Percentiles rank a stretch among this genome's conserved stretches.
phyloP scores from a whole-genome alignment of 2,888 invertebrate genomes.

The Bhutanitis thaidina region DNA sequence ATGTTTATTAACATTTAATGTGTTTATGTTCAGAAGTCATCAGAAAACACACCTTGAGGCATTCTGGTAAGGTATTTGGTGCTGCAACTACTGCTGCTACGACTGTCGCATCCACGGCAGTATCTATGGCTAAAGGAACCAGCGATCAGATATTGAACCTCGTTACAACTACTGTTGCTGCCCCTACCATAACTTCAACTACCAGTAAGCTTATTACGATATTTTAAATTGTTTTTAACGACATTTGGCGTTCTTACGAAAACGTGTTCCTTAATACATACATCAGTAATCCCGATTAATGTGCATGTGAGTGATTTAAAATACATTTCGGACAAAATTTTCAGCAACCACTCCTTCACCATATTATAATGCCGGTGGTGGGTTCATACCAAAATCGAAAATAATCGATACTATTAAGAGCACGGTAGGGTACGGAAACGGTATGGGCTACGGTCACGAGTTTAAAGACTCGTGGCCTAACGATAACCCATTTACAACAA shows the following conservation, averaged over 20 bases:
- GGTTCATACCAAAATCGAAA: slow-evolving; percentile 70
- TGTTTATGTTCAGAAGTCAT: slow-evolving; percentile 65
- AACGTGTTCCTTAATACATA: not conserved
- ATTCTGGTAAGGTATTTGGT: slow-evolving; percentile 85
- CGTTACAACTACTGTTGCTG: slow-evolving; percentile 58
- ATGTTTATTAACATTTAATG: slow-evolving; percentile 4
- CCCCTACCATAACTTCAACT: slow-evolving; percentile 60
- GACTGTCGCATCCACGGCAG: slow-evolving; percentile 67
- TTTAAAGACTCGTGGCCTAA: slow-evolving; percentile 71
- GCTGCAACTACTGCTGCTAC: slow-evolving; percentile 78
- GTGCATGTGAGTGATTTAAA: slow-evolving; percentile 59
- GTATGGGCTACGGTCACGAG: slow-evolving; percentile 59
- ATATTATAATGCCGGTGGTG: slow-evolving; percentile 69
- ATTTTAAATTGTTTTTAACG: slow-evolving; percentile 4
- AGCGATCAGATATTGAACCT: slow-evolving; percentile 62
- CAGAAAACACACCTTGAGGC: slow-evolving; percentile 86
- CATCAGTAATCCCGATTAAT: slow-evolving; percentile 20
- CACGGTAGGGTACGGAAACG: slow-evolving; percentile 70
- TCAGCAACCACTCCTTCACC: slow-evolving; percentile 72
- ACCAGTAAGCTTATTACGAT: slow-evolving; percentile 64
- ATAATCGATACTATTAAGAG: slow-evolving; percentile 72
- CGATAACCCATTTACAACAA: slow-evolving; percentile 74
- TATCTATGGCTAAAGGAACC: slow-evolving; percentile 60
- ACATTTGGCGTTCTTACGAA: slow-evolving; percentile 27
- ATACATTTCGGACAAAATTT: slow-evolving; percentile 58